A percentile compares a stretch with the other conserved stretches of the same genome.
Evolutionary conservation across 2,888 invertebrate genomes (phyloP).

Genomic region (Pseudoips prasinana): DNA sequence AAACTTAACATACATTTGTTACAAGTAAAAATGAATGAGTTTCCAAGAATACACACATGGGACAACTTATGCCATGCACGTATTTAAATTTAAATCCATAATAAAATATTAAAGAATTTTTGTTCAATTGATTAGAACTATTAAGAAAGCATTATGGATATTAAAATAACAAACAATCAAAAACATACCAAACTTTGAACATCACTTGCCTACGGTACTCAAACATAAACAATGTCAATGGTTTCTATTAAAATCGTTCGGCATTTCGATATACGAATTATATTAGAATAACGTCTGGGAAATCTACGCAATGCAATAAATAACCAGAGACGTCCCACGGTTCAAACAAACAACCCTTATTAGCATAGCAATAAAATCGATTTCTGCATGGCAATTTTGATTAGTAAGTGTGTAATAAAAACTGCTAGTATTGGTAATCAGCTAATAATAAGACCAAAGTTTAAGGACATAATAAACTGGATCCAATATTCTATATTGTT

Average conservation of each 20-base stretch:
- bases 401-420: conserved; percentile 16
- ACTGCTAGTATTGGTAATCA: conserved; percentile 47
- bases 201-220: conserved; percentile 53
- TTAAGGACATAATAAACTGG: conserved; percentile 50
- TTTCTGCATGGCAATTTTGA: conserved; percentile 11
- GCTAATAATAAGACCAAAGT: conserved; percentile 45
- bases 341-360: conserved; percentile 28
- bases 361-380: conserved; percentile 29
- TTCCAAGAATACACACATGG: too few species aligned
- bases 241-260: conserved; percentile 76
- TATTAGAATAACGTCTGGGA: conserved; percentile 72
- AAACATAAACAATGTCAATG: conserved; percentile 77
- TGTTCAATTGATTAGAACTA: too few species aligned
- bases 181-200: conserved; percentile 53
- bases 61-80: too few species aligned
- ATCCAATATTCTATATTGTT: too few species aligned
- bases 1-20: too few species aligned
- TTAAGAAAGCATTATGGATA: too few species aligned
- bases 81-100: too few species aligned
- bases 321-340: conserved; percentile 30
- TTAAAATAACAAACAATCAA: not conserved
- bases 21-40: too few species aligned
- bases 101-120: too few species aligned
- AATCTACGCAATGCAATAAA: conserved; percentile 75
- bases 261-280: conserved; percentile 68